These are phyloP conservation scores for Orchestia grillus DNA, from an alignment of 1,140 invertebrate genomes.

Conservation along the genomic window DNA sequence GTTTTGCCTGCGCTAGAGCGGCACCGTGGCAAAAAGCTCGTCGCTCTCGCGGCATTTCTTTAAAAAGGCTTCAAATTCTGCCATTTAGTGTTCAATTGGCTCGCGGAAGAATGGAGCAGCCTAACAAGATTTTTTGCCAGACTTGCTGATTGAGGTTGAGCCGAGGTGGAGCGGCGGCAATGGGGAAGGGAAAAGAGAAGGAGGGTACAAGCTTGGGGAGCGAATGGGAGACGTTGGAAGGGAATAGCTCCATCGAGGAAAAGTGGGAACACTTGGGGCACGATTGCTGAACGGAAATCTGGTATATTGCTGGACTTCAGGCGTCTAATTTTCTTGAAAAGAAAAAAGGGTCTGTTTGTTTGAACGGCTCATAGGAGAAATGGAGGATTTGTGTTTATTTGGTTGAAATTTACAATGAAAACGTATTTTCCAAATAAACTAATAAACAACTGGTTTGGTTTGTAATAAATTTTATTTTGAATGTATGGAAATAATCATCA, in stretches of 20 bases:
- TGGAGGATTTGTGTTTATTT: background rate
- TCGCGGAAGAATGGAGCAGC: slow-evolving; percentile 52
- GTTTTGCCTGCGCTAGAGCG: slow-evolving; percentile 26
- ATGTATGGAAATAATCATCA: no score
- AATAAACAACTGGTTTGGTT: no score
- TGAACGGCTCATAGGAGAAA: background rate
- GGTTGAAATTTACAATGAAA: background rate
- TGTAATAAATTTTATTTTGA: no score
- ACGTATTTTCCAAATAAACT: no score
- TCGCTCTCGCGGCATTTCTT: slow-evolving; percentile 47
- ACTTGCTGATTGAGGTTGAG: slow-evolving; percentile 48
- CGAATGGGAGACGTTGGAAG: slow-evolving; percentile 31
- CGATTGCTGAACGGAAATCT: slow-evolving; percentile 30
- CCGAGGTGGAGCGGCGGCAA: background rate
- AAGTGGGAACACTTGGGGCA: background rate
- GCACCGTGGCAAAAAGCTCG: slow-evolving; percentile 27
- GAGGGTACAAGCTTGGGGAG: background rate
- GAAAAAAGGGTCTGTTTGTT: background rate
- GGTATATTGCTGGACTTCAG: background rate
- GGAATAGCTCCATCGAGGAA: slow-evolving; percentile 38
- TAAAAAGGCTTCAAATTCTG: slow-evolving; percentile 47
- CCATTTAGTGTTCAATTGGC: slow-evolving; percentile 54
- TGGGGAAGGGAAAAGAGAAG: background rate
- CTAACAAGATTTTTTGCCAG: slow-evolving; percentile 53
- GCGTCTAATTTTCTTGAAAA: background rate